These are phyloP conservation scores for Idaea aversata DNA, from an alignment of 2,888 invertebrate species.

Conservation along the genomic window DNA sequence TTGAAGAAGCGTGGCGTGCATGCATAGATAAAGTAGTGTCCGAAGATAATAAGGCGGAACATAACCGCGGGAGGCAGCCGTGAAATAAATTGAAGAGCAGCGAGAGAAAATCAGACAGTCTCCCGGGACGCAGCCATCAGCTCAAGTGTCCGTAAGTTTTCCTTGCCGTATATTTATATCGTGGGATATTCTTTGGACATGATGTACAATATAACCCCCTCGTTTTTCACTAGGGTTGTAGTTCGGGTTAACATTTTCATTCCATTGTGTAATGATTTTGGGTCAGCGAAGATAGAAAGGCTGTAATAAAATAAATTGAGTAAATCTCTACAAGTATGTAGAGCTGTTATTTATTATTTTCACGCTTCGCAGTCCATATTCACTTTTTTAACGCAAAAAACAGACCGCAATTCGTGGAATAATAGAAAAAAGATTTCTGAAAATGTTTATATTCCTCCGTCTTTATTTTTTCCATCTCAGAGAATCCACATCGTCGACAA, in stretches of 20 bases:
- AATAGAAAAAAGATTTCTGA: not conserved
- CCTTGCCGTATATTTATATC: conserved; percentile 10
- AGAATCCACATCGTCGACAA: not conserved
- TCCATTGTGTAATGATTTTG: not conserved
- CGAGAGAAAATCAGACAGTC: not conserved
- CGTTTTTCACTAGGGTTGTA: conserved; percentile 1
- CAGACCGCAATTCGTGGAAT: not conserved
- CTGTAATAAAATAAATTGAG: not conserved
- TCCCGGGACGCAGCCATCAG: conserved; percentile 10
- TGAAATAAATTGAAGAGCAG: conserved; percentile 17
- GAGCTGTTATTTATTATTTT: not conserved
- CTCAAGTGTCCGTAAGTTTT: conserved; percentile 10
- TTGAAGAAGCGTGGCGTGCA: not conserved
- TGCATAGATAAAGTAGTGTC: not conserved
- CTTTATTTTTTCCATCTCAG: not conserved
- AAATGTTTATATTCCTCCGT: not conserved
- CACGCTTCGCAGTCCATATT: not conserved
- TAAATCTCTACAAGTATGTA: not conserved
- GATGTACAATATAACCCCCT: conserved; percentile 9
- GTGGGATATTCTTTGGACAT: conserved; percentile 8
- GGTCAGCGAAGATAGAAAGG: not conserved
- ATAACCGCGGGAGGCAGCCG: conserved; percentile 8
- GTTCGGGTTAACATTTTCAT: conserved; percentile 1
- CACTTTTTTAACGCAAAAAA: not conserved
- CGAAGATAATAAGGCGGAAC: conserved; percentile 10